Percentiles rank a stretch among this genome's conserved stretches.
Evolutionary conservation across 1,140 invertebrate genomes (phyloP).

Genomic region (Pentalonia nigronervosa): DNA sequence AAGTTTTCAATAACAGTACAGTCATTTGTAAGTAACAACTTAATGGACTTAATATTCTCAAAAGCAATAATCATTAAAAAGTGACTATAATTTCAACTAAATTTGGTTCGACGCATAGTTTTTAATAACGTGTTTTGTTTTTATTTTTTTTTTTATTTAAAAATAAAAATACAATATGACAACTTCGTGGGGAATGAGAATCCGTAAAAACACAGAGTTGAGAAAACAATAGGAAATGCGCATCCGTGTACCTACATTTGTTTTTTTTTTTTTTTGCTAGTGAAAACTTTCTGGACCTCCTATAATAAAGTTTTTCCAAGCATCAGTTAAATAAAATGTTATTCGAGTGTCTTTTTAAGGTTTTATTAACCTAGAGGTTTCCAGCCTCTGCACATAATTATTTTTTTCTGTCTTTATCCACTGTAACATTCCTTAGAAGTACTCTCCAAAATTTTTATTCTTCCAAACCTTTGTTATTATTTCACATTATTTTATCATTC

Average conservation of each 20-base stretch:
- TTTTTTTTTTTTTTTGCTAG: not conserved
- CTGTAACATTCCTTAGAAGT: not conserved
- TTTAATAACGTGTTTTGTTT: not conserved
- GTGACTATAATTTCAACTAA: not conserved
- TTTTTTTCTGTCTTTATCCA: not conserved
- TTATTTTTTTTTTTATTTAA: not conserved
- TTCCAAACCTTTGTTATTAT: not conserved
- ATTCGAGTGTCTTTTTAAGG: conserved; percentile 21
- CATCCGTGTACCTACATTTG: not conserved
- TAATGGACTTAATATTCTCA: not conserved
- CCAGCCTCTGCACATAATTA: conserved; percentile 17
- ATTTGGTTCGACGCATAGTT: not conserved
- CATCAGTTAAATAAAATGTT: conserved; percentile 23
- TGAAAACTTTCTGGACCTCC: conserved; percentile 15
- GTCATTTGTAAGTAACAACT: not conserved
- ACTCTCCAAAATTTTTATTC: conserved; percentile 10
- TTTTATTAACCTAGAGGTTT: conserved; percentile 36
- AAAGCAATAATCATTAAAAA: not conserved
- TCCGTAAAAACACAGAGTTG: not conserved
- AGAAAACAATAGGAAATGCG: not conserved
- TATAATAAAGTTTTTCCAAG: conserved; percentile 25
- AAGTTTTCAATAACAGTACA: not conserved
- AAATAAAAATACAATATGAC: not conserved
- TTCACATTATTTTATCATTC: conserved; percentile 12
- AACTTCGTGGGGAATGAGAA: not conserved